Percentiles rank a stretch among this genome's conserved stretches.
Conservation (phyloP, 2,113 vertebrate species). For the Astatoreochromis straeleni region DNA sequence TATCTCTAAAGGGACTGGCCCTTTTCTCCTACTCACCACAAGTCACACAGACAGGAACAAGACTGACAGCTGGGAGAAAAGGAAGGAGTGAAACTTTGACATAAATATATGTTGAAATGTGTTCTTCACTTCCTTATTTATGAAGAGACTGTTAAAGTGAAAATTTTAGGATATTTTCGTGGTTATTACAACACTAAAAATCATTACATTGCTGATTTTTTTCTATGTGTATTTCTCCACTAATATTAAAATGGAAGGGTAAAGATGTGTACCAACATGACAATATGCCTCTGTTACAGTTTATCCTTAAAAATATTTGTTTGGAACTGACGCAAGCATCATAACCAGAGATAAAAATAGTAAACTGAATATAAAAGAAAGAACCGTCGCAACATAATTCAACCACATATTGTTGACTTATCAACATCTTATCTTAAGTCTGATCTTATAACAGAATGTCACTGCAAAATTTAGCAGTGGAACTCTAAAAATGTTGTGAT, state of each 20-base stretch:
- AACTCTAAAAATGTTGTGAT: background rate
- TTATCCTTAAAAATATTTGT: background rate
- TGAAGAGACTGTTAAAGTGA: background rate
- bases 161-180: background rate
- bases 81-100: background rate
- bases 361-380: background rate
- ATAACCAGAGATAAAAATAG: background rate
- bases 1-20: constrained; percentile 33
- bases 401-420: background rate
- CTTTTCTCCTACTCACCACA: constrained; percentile 14
- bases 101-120: background rate
- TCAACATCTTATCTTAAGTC: background rate
- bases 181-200: background rate
- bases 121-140: background rate
- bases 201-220: background rate
- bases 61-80: background rate
- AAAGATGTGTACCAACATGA: background rate
- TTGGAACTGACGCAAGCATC: background rate
- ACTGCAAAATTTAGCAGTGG: background rate
- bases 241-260: background rate
- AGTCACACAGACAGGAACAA: constrained; percentile 10
- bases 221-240: background rate
- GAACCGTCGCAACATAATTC: background rate
- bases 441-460: background rate
- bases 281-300: background rate